Evolutionary conservation across 2,888 invertebrate genomes (phyloP).

Genomic region (Eledona agricola): DNA sequence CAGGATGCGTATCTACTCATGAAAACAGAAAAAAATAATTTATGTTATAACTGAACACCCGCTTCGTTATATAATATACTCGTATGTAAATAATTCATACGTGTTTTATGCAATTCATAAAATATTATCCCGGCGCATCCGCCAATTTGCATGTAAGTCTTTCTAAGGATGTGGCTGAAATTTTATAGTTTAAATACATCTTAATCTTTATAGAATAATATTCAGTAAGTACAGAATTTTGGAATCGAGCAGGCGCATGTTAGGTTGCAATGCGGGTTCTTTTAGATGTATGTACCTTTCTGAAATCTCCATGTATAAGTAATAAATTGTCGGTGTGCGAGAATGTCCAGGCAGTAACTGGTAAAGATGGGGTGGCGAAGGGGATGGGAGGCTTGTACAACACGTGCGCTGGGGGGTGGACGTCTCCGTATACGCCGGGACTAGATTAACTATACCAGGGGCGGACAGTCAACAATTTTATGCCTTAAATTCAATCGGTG

Average conservation of each 20-base stretch:
- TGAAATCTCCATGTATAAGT: slow-evolving; percentile 58
- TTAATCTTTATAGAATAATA: too few species aligned
- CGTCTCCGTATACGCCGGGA: slow-evolving; percentile 57
- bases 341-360: slow-evolving; percentile 65
- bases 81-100: too few species aligned
- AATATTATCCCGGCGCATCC: slow-evolving; percentile 13
- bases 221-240: too few species aligned
- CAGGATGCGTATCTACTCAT: too few species aligned
- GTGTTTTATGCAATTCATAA: too few species aligned
- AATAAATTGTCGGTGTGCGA: slow-evolving; percentile 66
- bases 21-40: too few species aligned
- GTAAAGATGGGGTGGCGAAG: slow-evolving; percentile 49
- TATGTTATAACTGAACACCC: too few species aligned
- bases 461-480: slow-evolving; percentile 39
- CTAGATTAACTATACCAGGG: slow-evolving; percentile 57
- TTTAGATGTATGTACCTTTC: slow-evolving; percentile 42
- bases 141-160: slow-evolving; percentile 10
- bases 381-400: slow-evolving; percentile 53
- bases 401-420: slow-evolving; percentile 59
- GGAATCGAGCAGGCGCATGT: slow-evolving; percentile 41
- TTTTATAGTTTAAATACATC: too few species aligned
- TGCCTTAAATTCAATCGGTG: neutral
- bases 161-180: too few species aligned
- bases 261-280: slow-evolving; percentile 46
- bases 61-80: too few species aligned